Conservation (phyloP, 2,888 invertebrate species). For the Serrognathus titanus region DNA sequence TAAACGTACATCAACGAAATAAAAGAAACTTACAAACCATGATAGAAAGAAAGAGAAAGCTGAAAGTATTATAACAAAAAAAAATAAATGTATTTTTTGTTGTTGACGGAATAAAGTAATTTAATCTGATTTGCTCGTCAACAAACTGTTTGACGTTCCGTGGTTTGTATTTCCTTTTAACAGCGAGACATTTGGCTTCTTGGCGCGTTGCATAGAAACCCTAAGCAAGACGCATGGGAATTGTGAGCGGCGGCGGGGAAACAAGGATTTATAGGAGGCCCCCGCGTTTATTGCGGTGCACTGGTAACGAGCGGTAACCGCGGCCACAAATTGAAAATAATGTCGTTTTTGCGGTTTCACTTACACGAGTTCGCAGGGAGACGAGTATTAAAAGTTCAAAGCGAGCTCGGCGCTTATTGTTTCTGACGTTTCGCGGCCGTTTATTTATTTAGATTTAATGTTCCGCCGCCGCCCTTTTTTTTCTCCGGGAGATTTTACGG, state of each 20-base stretch:
- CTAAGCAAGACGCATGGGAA: conserved; percentile 23
- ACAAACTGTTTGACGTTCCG: not conserved
- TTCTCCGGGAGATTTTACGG: conserved; percentile 14
- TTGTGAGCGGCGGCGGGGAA: conserved; percentile 12
- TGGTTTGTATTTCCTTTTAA: not conserved
- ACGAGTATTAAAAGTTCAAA: conserved; percentile 32
- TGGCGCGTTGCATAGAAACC: not conserved
- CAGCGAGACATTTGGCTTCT: not conserved
- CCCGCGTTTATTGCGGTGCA: conserved; percentile 37
- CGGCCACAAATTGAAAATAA: conserved; percentile 44
- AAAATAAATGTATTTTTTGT: too few species aligned
- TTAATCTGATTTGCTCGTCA: too few species aligned
- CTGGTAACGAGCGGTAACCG: conserved; percentile 33
- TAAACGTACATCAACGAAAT: too few species aligned
- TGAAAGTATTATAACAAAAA: too few species aligned
- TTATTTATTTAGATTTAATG: conserved; percentile 42
- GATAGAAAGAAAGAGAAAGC: too few species aligned
- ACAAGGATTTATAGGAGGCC: conserved; percentile 37
- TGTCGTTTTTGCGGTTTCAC: conserved; percentile 36
- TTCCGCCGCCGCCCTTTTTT: conserved; percentile 25
- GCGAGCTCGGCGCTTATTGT: conserved; percentile 36
- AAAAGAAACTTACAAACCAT: too few species aligned
- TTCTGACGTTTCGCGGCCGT: conserved; percentile 34
- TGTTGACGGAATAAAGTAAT: too few species aligned
- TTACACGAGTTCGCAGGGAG: conserved; percentile 19